A percentile compares a stretch with the other conserved stretches of the same genome.
These are phyloP conservation scores for Holothuria glaberrima DNA, from an alignment of 35 echinoderm and acorn worm genomes.

Conservation along the genomic window DNA sequence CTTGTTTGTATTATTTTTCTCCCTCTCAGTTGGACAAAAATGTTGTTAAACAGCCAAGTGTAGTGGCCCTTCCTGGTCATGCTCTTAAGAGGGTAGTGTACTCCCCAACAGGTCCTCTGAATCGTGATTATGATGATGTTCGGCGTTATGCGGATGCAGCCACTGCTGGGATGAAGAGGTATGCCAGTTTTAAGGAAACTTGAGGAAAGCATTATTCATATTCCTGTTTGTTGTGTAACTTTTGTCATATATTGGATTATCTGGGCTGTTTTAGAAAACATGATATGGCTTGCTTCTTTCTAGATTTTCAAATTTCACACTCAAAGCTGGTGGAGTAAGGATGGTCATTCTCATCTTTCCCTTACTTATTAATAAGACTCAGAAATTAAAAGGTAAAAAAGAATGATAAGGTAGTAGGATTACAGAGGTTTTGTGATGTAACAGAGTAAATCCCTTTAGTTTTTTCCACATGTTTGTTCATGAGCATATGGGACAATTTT, in stretches of 20 bases:
- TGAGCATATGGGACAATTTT: too few relatives aligned
- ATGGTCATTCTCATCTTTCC: background rate
- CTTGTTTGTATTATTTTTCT: too few relatives aligned
- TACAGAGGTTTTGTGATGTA: too few relatives aligned
- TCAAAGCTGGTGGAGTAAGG: background rate
- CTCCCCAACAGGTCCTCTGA: slow-evolving; percentile 86
- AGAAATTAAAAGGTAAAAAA: too few relatives aligned
- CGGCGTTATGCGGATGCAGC: slow-evolving; percentile 88
- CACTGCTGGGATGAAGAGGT: slow-evolving; percentile 86
- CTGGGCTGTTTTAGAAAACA: too few relatives aligned
- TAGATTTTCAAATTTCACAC: too few relatives aligned
- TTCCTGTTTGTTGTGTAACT: background rate
- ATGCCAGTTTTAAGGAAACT: background rate
- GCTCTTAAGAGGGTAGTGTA: slow-evolving; percentile 59
- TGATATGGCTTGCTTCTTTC: too few relatives aligned
- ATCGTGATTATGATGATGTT: slow-evolving; percentile 95
- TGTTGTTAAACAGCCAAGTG: slow-evolving; percentile 50
- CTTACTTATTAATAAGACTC: background rate
- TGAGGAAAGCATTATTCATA: background rate
- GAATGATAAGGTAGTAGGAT: too few relatives aligned
- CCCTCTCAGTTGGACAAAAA: slow-evolving; percentile 51
- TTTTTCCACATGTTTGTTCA: too few relatives aligned
- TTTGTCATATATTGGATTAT: too few relatives aligned
- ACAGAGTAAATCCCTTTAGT: too few relatives aligned
- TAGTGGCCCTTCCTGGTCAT: slow-evolving; percentile 9